phyloP scores from a whole-genome alignment of 2,888 invertebrate species.

The Agonum fuliginosum region DNA sequence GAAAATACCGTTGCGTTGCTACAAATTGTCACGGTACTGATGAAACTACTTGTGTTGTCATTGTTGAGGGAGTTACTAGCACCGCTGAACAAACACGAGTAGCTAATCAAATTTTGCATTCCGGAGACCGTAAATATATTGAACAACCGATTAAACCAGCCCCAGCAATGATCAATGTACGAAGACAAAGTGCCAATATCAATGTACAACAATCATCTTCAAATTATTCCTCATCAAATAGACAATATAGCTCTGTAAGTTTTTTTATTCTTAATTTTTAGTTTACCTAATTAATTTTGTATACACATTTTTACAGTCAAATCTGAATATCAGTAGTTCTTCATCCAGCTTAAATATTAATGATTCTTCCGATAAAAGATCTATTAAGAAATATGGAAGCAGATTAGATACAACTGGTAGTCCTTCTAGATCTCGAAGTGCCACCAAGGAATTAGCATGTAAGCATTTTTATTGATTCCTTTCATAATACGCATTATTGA shows the following conservation, averaged over 20 bases:
- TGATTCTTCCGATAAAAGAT: constrained; percentile 73
- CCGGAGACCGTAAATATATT: constrained; percentile 91
- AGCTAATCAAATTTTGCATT: constrained; percentile 91
- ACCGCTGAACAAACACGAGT: constrained; percentile 89
- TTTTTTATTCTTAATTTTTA: neutral
- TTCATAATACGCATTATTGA: too few species aligned
- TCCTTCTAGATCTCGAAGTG: constrained; percentile 90
- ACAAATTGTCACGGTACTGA: constrained; percentile 95
- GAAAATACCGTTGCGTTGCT: constrained; percentile 96
- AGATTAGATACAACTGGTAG: constrained; percentile 85
- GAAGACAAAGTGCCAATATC: constrained; percentile 14
- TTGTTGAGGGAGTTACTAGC: constrained; percentile 90
- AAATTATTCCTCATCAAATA: constrained; percentile 66
- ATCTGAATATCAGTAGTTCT: constrained; percentile 65
- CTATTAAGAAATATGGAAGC: constrained; percentile 80
- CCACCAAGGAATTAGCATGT: constrained; percentile 92
- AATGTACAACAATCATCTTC: constrained; percentile 68
- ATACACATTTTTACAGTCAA: constrained; percentile 38
- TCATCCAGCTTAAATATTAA: constrained; percentile 72
- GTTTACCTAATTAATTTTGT: neutral
- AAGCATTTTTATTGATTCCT: constrained; percentile 68
- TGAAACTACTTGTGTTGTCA: constrained; percentile 95
- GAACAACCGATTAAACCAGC: constrained; percentile 89
- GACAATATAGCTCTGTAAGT: constrained; percentile 58
- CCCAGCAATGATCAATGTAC: constrained; percentile 80